These are phyloP conservation scores for Chloroclysta siterata DNA, from an alignment of 2,888 invertebrate genomes.

Conservation along the genomic window DNA sequence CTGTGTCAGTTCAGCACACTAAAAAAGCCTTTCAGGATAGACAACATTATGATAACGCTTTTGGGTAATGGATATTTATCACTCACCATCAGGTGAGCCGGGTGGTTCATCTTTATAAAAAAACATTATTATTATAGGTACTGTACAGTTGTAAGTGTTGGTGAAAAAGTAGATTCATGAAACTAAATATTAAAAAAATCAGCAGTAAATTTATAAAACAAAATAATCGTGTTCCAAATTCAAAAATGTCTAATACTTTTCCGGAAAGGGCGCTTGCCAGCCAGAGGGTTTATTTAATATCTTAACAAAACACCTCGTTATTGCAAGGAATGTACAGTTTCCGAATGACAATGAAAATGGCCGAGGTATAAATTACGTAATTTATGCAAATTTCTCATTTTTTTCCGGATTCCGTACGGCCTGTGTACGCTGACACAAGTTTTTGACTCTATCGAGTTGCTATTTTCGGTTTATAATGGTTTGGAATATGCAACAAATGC, in stretches of 20 bases:
- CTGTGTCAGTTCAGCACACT: no score
- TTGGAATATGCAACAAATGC: no score
- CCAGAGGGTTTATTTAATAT: slow-evolving; percentile 31
- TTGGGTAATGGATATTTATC: no score
- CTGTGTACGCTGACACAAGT: slow-evolving; percentile 14
- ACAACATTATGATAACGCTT: no score
- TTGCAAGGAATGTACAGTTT: slow-evolving; percentile 37
- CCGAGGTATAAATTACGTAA: slow-evolving; percentile 65
- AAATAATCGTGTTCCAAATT: background rate
- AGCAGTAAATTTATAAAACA: background rate
- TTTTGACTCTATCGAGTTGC: background rate
- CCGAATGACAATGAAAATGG: slow-evolving; percentile 54
- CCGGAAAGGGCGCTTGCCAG: slow-evolving; percentile 10
- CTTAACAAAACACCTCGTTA: slow-evolving; percentile 45
- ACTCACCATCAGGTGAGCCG: no score
- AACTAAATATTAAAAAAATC: background rate
- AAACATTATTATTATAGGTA: no score
- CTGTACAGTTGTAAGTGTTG: no score
- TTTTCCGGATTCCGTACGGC: slow-evolving; percentile 46
- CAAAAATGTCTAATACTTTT: slow-evolving; percentile 2
- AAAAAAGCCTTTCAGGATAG: background rate
- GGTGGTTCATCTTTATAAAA: no score
- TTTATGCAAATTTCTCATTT: slow-evolving; percentile 66
- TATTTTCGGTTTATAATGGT: background rate
- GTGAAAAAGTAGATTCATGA: background rate